A percentile compares a stretch with the other conserved stretches of the same genome.
These are phyloP conservation scores for Centruroides sculpturatus DNA, from an alignment of 1,140 invertebrate species.

Conservation along the genomic window DNA sequence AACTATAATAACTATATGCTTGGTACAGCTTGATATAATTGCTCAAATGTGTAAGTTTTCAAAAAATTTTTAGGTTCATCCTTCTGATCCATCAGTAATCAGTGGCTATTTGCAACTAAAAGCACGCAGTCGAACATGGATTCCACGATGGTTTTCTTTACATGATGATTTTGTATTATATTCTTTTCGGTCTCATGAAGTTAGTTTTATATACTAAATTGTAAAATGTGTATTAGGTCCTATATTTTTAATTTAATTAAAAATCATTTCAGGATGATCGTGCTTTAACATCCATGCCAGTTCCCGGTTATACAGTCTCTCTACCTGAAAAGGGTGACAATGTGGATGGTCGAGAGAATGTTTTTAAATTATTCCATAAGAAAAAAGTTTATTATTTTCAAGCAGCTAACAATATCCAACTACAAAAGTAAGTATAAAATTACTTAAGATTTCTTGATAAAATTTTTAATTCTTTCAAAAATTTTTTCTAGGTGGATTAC, in stretches of 20 bases:
- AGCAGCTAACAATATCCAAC: constrained; percentile 32
- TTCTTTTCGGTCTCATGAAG: constrained; percentile 41
- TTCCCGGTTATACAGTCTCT: constrained; percentile 41
- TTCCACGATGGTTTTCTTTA: constrained; percentile 42
- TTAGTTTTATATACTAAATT: too few relatives aligned
- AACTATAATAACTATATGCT: not conserved
- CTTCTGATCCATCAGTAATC: constrained; percentile 26
- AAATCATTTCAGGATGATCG: constrained; percentile 27
- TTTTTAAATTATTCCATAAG: constrained; percentile 42
- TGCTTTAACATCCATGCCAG: constrained; percentile 45
- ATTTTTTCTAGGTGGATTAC: not conserved
- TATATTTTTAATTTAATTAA: not conserved
- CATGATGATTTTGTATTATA: constrained; percentile 48
- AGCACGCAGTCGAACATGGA: constrained; percentile 42
- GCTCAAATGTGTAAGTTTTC: too few relatives aligned
- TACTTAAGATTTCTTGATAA: not conserved
- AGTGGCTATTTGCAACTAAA: constrained; percentile 42
- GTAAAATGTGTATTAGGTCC: too few relatives aligned
- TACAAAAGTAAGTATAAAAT: constrained; percentile 28
- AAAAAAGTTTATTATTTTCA: constrained; percentile 41
- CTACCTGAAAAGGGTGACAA: constrained; percentile 21
- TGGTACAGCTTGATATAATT: too few relatives aligned
- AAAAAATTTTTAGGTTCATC: not conserved
- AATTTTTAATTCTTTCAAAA: not conserved
- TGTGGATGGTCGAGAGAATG: constrained; percentile 30